Percentiles rank a stretch among this genome's conserved stretches.
phyloP scores from a whole-genome alignment of 2,888 invertebrate species.

The Tipula vernalis region DNA sequence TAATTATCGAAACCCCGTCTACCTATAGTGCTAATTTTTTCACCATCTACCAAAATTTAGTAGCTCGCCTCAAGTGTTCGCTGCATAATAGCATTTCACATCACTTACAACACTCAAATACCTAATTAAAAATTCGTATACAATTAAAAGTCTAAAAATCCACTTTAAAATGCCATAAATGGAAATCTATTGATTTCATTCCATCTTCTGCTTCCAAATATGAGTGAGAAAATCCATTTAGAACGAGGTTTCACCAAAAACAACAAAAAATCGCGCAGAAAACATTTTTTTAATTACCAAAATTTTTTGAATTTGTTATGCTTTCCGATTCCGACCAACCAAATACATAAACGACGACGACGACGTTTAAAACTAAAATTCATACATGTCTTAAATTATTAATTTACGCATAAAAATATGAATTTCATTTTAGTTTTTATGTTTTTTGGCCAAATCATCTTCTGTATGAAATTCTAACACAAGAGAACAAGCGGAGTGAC shows the following conservation, averaged over 20 bases:
- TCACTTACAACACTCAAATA: neutral
- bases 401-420: neutral
- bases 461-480: neutral
- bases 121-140: neutral
- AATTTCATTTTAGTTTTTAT: neutral
- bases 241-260: neutral
- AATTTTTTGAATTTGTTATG: neutral
- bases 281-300: neutral
- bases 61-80: neutral
- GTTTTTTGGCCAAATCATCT: neutral
- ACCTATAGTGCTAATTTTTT: too few relatives aligned
- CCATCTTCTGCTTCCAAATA: neutral
- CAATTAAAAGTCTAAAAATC: neutral
- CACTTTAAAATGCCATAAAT: neutral
- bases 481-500: neutral
- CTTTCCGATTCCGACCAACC: neutral
- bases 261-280: neutral
- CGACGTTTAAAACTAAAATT: neutral
- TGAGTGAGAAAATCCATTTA: neutral
- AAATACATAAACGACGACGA: neutral
- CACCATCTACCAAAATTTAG: neutral
- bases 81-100: neutral
- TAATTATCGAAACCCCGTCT: too few relatives aligned
- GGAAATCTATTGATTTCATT: neutral
- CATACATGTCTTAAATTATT: neutral